A percentile compares a stretch with the other conserved stretches of the same genome.
Evolutionary conservation across 2,888 invertebrate species (phyloP).

Genomic region (Trissolcus japonicus): DNA sequence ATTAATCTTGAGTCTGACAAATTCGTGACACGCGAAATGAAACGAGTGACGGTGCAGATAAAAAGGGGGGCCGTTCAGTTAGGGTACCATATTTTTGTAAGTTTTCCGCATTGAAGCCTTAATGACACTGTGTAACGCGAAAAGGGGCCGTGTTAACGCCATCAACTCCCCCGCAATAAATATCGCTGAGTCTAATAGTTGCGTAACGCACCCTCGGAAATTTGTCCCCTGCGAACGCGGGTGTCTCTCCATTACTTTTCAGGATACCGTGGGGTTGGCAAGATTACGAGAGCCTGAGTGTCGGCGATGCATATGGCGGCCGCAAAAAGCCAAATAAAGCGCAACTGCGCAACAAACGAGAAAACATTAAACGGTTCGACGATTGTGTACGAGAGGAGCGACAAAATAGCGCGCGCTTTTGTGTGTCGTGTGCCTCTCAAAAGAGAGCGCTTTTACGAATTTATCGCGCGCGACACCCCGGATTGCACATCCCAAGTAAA

Average conservation of each 20-base stretch:
- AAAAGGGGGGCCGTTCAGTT: too few relatives aligned
- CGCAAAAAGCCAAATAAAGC: slow-evolving; percentile 34
- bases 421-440: not conserved
- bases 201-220: slow-evolving; percentile 24
- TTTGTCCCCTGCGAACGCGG: slow-evolving; percentile 16
- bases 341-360: slow-evolving; percentile 15
- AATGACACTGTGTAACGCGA: slow-evolving; percentile 25
- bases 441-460: not conserved
- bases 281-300: slow-evolving; percentile 26
- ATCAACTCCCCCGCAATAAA: slow-evolving; percentile 31
- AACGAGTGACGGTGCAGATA: too few relatives aligned
- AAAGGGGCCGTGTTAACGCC: slow-evolving; percentile 22
- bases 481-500: slow-evolving; percentile 7
- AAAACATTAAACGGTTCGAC: slow-evolving; percentile 9
- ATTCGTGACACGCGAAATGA: too few relatives aligned
- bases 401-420: not conserved
- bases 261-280: slow-evolving; percentile 20
- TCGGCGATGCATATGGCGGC: slow-evolving; percentile 16
- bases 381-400: not conserved
- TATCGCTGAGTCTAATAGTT: slow-evolving; percentile 20
- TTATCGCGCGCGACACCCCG: not conserved
- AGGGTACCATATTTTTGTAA: too few relatives aligned
- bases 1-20: too few relatives aligned
- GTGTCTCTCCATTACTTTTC: slow-evolving; percentile 19
- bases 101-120: slow-evolving; percentile 4